Evolutionary conservation across 2,797 vertebrate species (phyloP).

Genomic region (Girardinus metallicus): DNA sequence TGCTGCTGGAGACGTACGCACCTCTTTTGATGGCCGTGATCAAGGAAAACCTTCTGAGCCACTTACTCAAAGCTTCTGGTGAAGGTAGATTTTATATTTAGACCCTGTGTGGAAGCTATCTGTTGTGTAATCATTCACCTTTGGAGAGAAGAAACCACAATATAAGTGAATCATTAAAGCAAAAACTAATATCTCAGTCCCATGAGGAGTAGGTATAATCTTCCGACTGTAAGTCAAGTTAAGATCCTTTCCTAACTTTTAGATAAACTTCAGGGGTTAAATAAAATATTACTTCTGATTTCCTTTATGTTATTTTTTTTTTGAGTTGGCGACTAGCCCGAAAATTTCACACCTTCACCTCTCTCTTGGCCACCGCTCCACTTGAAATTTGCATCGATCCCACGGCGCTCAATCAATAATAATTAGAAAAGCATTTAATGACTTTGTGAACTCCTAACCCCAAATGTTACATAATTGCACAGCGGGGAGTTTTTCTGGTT

Average conservation of each 20-base stretch:
- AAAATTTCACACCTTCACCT: conserved; percentile 31
- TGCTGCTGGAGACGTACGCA: not conserved
- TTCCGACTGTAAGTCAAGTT: not conserved
- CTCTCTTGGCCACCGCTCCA: conserved; percentile 12
- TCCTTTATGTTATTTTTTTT: not conserved
- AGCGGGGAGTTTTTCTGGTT: conserved; percentile 42
- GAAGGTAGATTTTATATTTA: not conserved
- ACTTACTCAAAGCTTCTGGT: not conserved
- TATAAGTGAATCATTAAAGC: not conserved
- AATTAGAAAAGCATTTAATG: conserved; percentile 80
- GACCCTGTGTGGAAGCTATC: not conserved
- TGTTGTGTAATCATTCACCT: not conserved
- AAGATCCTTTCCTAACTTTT: not conserved
- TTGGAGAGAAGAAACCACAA: not conserved
- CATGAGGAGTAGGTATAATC: not conserved
- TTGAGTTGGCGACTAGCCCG: not conserved
- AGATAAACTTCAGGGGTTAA: not conserved
- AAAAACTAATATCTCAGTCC: not conserved
- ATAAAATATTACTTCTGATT: not conserved
- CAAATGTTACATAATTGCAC: conserved; percentile 63
- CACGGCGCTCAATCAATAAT: conserved; percentile 72
- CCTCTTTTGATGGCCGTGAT: not conserved
- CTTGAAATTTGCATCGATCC: conserved; percentile 70
- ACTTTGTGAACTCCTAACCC: conserved; percentile 76
- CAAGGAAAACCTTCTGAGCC: not conserved